Evolutionary conservation across 37 sponge, comb jelly and placozoan species (phyloP).

Genomic region (Amphimedon queenslandica): DNA sequence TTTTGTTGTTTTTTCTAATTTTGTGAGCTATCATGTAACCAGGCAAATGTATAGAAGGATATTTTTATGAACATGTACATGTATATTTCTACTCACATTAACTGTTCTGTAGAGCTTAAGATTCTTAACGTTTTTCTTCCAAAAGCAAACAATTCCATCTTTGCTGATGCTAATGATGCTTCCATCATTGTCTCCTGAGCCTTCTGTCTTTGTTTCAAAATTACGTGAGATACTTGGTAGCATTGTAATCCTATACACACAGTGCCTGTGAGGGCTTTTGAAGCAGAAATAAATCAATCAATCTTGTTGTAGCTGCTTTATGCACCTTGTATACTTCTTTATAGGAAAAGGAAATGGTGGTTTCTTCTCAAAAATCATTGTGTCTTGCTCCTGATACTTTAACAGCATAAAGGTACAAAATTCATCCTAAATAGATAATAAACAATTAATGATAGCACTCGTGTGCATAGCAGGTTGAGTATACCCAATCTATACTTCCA

Average conservation of each 20-base stretch:
- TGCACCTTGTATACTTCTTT: conserved; percentile 27
- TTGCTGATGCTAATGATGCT: conserved; percentile 64
- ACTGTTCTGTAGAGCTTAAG: conserved; percentile 57
- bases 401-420: conserved; percentile 96
- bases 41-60: not conserved
- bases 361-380: conserved; percentile 70
- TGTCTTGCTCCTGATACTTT: conserved; percentile 87
- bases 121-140: conserved; percentile 77
- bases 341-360: conserved; percentile 75
- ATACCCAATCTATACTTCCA: conserved; percentile 90
- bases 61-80: not conserved
- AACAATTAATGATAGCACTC: not conserved
- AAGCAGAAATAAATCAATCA: not conserved
- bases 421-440: conserved; percentile 64
- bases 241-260: conserved; percentile 33
- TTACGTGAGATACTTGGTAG: conserved; percentile 22
- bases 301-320: not conserved
- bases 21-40: conserved; percentile 9
- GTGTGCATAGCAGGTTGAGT: not conserved
- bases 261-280: conserved; percentile 44
- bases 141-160: conserved; percentile 76
- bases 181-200: conserved; percentile 33
- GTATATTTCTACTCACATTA: conserved; percentile 23
- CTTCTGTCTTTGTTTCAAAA: not conserved
- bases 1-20: no score